Base-by-base conservation (phyloP, 2,113 vertebrate genomes). In the Phrynosoma platyrhinos region DNA sequence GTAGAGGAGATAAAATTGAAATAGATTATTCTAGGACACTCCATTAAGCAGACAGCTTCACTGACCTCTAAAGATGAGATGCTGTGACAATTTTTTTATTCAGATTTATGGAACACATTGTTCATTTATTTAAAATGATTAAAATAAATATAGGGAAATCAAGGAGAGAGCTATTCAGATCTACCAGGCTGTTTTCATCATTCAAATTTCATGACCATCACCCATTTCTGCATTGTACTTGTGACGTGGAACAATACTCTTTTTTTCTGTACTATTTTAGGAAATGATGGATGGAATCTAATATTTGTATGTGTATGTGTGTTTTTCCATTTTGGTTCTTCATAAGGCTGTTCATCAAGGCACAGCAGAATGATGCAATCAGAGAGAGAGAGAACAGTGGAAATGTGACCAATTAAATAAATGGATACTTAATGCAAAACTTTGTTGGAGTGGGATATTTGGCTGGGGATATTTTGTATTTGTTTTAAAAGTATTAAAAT, bases 41-140 rank as follows among this genome's bases (percentile, higher is more conserved):
- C 20, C 79, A 16, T 77, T 88, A 90, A 90, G 72, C 55, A 83
- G 85, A 58, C 30, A 36, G 27, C 40, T 89, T 80, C 78, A 86
- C 36, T 68, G 6, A 77, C 83, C 42, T 79, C 76, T 91, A 83
- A 47, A 79, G 21, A 55, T 42, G 47, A 76, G 89, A 8, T 1
- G 25, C 0, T 89, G 81, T 42, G 64, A 78, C 86, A 75, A 85
- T 92, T 91, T 90, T 88, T 76, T 83, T 75, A 69, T 87, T 90
- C 25, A 74, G n/a, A 52, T 92, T 89, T 78, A 84, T 30, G 84
- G 32, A 25, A 55, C 7, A 23, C 62, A 0, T 0, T 30, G 6
- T 6, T 88, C 80, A 64, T 85, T 92, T 91, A 79, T 76, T 68
- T 83, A 74, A 88, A 58, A 32, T n/a, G 27, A 52, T 68, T 78